Base-by-base conservation (phyloP, 2,113 vertebrate genomes). In the Pachycephala philippinensis region DNA sequence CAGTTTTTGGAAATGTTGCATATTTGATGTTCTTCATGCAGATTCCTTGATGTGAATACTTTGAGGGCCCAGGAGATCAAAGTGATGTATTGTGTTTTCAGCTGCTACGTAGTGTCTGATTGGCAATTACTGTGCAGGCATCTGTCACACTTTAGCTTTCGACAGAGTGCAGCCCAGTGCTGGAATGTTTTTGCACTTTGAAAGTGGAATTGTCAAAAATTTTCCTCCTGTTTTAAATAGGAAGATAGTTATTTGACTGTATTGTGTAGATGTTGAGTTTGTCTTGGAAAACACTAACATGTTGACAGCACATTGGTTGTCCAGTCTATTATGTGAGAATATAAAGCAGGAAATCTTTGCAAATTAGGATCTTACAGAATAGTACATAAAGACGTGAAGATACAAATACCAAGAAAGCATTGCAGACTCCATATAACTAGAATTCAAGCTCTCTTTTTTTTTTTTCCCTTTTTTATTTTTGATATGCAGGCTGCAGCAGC, bases 21-120 rank as follows among this genome's bases (percentile, higher is more conserved):
- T 96, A 96, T 97, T 98, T 98, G 80, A 89, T 96, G 89, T 92
- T 97, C 68, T 94, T 96, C 86, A 45, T 91, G 96, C 79, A 87
- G 90, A 94, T 97, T 97, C 93, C 96, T 98, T 96, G 95, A 93
- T 96, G 93, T 97, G 95, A 90, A 94, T 96, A 84, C 91, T 96
- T 97, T 92, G 95, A 97, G 97, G 97, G 95, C 92, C 39, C 57
- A 89, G 95, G 97, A 98, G 97, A 98, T 98, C 96, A 97, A 98
- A 98, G 97, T 89, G 95, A 98, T 97, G 75, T 90, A 96, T 93
- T 98, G 97, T 98, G 84, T 97, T 98, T 97, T 98, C 97, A 98
- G 97, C 97, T 98, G 96, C 95, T 95, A 65, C 18, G 40, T 90
- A 72, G 95, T 89, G 84, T 90, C 97, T 96, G 97, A 97, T 95